Base-by-base conservation (phyloP, 2,888 invertebrate genomes). In the Graphium colonna region DNA sequence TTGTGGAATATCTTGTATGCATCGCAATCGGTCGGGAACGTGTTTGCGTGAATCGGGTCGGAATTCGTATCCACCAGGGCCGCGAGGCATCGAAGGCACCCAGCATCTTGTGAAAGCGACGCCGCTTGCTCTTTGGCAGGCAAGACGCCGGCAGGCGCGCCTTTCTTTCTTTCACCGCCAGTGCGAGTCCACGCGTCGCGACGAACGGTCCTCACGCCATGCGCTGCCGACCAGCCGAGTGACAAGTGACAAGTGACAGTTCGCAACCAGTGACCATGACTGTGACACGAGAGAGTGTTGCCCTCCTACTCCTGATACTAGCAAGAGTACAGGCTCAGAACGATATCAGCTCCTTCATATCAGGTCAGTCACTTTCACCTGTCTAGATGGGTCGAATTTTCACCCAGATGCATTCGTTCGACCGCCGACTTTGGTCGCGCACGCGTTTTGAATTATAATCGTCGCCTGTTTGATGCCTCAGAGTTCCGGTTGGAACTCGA, bases 261-360 rank as follows among this genome's bases (percentile, higher is more conserved):
- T 56, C 57, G 55, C 60, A 57, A 66, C 71, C 62, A 21, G 21
- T 21, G 21, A 69, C 67, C 75, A 82, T 83, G 82, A 73, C 71
- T 71, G 78, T 73, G 75, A 60, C 65, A 40, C 58, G 60, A 52
- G 59, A 61, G 57, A 61, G 66, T 46, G 68, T 70, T 59, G 65
- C 71, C 57, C 52, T 77, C 40, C 58, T 79, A 28, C 63, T 80
- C 51, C 64, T 77, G 53, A 50, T 65, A 13, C 56, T 70, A 43
- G 67, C 75, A 41, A 68, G 66, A 17, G 58, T 72, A 60, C 62
- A 65, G 57, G 76, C 82, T 59, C 91, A 94, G 84, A 95, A 95
- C 75, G 96, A 95, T 66, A 95, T 95, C 58, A 94, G 95, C 70
- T 95, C 95, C 71, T 94, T 96, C 79, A 89, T 96, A 52, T 95